These are phyloP conservation scores for Steinernema carpocapsae DNA, from an alignment of 2,888 invertebrate genomes.

Conservation along the genomic window DNA sequence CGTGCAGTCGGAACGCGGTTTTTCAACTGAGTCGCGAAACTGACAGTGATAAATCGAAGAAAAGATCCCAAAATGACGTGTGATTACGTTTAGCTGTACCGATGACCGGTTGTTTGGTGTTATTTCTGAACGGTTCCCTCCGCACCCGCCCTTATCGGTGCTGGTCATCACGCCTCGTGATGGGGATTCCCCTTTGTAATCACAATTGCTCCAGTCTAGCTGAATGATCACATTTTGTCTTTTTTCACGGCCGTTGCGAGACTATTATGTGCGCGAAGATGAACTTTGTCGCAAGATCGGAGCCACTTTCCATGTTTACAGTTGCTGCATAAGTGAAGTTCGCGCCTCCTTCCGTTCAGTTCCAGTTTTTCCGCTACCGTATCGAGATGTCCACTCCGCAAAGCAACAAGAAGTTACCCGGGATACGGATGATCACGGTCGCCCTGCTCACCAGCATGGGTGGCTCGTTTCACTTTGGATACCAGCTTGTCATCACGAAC, in stretches of 20 bases:
- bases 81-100: background rate
- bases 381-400: background rate
- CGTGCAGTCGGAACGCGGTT: background rate
- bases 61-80: constrained; percentile 19
- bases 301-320: background rate
- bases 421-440: constrained; percentile 35
- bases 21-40: background rate
- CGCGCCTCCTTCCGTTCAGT: background rate
- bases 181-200: constrained; percentile 20
- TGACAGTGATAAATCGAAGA: background rate
- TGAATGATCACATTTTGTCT: constrained; percentile 15
- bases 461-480: constrained; percentile 63
- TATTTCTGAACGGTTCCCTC: constrained; percentile 26
- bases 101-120: constrained; percentile 20
- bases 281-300: background rate
- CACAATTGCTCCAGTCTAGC: background rate
- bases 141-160: background rate
- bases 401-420: constrained; percentile 28
- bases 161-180: constrained; percentile 25
- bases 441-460: constrained; percentile 47
- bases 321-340: background rate
- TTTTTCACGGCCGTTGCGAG: background rate
- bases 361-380: background rate
- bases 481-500: constrained; percentile 59
- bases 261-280: background rate